These are phyloP conservation scores for Crocodylus rhombifer DNA, from an alignment of 2,797 vertebrate genomes.

Conservation along the genomic window DNA sequence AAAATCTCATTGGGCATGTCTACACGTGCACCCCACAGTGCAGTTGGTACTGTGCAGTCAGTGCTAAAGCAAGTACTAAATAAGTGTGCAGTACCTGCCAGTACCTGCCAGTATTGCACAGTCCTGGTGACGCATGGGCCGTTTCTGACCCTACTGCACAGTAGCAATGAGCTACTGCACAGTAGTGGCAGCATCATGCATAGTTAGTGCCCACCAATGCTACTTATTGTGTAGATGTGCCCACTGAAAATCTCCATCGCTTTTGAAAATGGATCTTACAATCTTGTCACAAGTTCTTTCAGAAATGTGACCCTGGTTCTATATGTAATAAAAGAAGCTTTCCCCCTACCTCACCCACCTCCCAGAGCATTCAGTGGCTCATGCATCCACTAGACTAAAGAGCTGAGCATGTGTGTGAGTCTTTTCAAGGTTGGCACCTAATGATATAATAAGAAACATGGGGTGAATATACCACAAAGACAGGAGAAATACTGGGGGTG, in stretches of 20 bases:
- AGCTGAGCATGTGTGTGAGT: accelerated
- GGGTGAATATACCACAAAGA: neutral
- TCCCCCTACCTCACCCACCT: no score
- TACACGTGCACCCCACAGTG: neutral
- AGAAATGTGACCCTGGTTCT: neutral
- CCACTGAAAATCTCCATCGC: no score
- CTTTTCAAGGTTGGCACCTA: accelerated
- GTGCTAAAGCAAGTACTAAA: no score
- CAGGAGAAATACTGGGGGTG: accelerated
- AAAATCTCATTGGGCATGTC: neutral
- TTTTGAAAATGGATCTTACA: neutral
- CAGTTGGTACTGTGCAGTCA: no score
- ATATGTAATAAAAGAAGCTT: neutral
- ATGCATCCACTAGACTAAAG: neutral
- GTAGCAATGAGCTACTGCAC: no score
- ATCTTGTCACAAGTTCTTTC: neutral
- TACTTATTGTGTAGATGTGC: no score
- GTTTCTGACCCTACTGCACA: no score
- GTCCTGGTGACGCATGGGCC: no score
- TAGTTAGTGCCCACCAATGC: no score
- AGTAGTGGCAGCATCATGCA: no score
- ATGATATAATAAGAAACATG: neutral
- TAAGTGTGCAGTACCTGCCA: no score
- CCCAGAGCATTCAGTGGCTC: neutral
- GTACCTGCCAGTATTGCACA: no score